Base-by-base conservation (phyloP, 2,888 invertebrate genomes). In the Trachelus troglodyta region DNA sequence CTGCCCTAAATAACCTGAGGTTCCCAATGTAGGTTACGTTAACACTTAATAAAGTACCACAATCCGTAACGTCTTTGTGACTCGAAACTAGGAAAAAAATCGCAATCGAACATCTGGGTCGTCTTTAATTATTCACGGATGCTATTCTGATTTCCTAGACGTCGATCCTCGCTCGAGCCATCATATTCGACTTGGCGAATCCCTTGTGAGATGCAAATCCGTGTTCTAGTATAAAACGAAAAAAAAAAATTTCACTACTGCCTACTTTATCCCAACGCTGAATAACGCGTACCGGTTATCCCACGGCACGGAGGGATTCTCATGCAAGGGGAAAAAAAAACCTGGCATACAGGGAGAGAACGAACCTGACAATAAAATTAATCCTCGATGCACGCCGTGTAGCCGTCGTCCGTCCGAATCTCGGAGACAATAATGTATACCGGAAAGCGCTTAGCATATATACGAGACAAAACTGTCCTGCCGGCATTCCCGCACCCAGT, bases 381-480 rank as follows among this genome's bases (percentile, higher is more conserved):
- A 56, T 73, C 75, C 73, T 69, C 75, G 78, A 34, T 78, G 75
- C 69, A 78, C 69, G 69, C 69, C 69, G 69, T 75, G 75, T 71
- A 71, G 71, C 71, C 56, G 75, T 56, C 56, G 56, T 23, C 23
- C 56, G 56, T 56, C 56, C 56, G 23, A 56, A 56, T 56, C 56
- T 56, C 56, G 2, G 23, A 56, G 56, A 56, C 56, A 56, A 56
- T 56, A 56, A 56, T 56, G 56, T 56, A 56, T 56, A 56, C 56
- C 56, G 56, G 56, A 56, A 56, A 56, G 56, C 56, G 86, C 86
- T 89, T 89, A 89, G 89, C 89, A 89, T 89, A 89, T 89, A 89
- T 89, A 89, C 88, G 89, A 89, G 89, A 84, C 85, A 84, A 87
- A 87, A 87, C 82, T 83, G 86, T 85, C 84, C 84, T 81, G 80